These are phyloP conservation scores for Orthonevra nobilis DNA, from an alignment of 2,888 invertebrate species.

Conservation along the genomic window DNA sequence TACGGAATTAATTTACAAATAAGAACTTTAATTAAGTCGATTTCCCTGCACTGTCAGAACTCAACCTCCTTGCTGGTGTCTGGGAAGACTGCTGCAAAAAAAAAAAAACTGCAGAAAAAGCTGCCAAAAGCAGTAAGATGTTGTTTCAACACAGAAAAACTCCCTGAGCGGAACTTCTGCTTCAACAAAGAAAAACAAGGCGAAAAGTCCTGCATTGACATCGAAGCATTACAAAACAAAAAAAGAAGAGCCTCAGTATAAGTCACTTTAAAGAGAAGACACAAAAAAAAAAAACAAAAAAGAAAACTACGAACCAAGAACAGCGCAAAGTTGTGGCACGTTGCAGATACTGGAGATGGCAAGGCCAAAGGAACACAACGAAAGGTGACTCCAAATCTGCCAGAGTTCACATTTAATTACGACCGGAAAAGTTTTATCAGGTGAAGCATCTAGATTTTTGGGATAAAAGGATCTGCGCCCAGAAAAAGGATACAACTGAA, in stretches of 20 bases:
- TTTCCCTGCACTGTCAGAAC: no score
- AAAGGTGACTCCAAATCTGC: slow-evolving; percentile 59
- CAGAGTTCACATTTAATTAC: slow-evolving; percentile 70
- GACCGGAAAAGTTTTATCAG: slow-evolving; percentile 70
- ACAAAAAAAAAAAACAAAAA: slow-evolving; percentile 10
- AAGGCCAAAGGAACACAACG: slow-evolving; percentile 7
- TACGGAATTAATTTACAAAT: slow-evolving; percentile 69
- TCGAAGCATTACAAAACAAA: no score
- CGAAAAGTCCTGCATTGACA: slow-evolving; percentile 70
- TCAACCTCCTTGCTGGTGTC: slow-evolving; percentile 2
- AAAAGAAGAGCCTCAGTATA: slow-evolving; percentile 14
- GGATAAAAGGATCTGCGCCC: slow-evolving; percentile 54
- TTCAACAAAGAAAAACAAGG: slow-evolving; percentile 65
- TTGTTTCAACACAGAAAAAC: slow-evolving; percentile 49
- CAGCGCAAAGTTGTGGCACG: slow-evolving; percentile 55
- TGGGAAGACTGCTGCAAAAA: slow-evolving; percentile 21
- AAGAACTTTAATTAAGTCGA: slow-evolving; percentile 70
- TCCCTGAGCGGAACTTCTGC: slow-evolving; percentile 33
- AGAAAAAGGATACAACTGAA: slow-evolving; percentile 6
- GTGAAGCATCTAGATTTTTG: slow-evolving; percentile 68
- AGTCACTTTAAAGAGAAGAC: slow-evolving; percentile 12
- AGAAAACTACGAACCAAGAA: slow-evolving; percentile 27
- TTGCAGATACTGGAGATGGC: slow-evolving; percentile 52
- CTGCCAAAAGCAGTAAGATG: slow-evolving; percentile 48
- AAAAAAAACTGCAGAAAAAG: slow-evolving; percentile 44